phyloP scores from a whole-genome alignment of 2,113 vertebrate genomes.

The Equus przewalskii region DNA sequence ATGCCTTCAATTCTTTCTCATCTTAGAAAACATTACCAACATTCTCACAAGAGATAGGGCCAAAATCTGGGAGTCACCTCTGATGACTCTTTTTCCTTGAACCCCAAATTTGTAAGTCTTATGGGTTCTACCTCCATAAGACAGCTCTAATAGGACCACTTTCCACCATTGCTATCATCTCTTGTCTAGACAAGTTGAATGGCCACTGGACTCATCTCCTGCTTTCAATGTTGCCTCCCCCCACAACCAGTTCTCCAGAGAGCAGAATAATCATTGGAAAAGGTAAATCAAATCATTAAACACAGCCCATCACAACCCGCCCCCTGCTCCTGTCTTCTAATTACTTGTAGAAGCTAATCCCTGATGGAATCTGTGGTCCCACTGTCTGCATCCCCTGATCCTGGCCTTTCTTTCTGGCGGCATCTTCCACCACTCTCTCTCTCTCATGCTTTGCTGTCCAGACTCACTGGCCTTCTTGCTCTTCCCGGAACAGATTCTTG shows the following conservation, averaged over 20 bases:
- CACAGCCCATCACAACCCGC: not conserved
- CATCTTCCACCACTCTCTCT: rapidly evolving
- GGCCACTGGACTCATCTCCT: rapidly evolving
- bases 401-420: not conserved
- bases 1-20: not conserved
- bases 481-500: not conserved
- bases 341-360: rapidly evolving
- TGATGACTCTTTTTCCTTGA: not conserved
- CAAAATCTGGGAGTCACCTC: not conserved
- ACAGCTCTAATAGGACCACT: not conserved
- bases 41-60: not conserved
- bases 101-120: not conserved
- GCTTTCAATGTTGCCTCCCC: not conserved
- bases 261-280: not conserved
- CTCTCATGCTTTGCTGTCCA: not conserved
- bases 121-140: not conserved
- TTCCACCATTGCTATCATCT: not conserved
- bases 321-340: not conserved
- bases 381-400: not conserved
- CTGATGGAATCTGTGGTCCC: not conserved
- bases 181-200: too few relatives aligned
- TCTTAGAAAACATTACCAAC: not conserved
- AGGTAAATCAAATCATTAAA: rapidly evolving
- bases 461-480: too few relatives aligned
- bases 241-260: not conserved